Base-by-base conservation (phyloP, 2,797 vertebrate species). In the Cynopterus sphinx region DNA sequence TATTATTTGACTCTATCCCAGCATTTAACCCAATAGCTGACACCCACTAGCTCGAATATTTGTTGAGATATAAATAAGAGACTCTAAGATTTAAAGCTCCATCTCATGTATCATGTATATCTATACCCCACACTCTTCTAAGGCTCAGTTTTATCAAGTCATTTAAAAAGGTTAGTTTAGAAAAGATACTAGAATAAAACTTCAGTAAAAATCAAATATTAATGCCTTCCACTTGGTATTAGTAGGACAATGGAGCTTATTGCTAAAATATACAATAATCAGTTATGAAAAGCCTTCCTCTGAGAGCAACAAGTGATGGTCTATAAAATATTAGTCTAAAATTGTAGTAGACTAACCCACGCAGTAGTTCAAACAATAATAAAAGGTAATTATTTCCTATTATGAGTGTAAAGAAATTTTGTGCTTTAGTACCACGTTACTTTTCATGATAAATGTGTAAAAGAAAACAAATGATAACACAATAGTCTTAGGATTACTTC, bases 341-440 rank as follows among this genome's bases (percentile, higher is more conserved):
- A 97, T 94, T 98, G 85, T 93, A 51, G 13, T 70, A 87, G 83
- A 95, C 96, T 94, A 98, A 98, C 65, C 57, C 71, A 97, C 98
- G 97, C 81, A 95, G 90, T 86, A 91, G 87, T 98, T 98, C 93
- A 96, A 96, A 97, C 91, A 96, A 97, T 97, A 97, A 91, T 85
- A 97, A 97, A 97, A 97, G 97, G 96, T 97, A 96, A 95, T 98
- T 97, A 98, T 96, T 98, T 98, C 96, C 97, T 95, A 92, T 97
- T 97, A 97, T 94, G 93, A 98, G 91, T 81, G 93, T 97, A 87
- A 97, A 97, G 94, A 97, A 97, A 97, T 65, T 77, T 91, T 87
- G 22, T 79, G 74, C 77, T 94, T 82, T 63, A 84, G 39, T 75
- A 81, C 81, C 93, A 74, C 65, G 65, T 84, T 97, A 51, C 57